phyloP scores from a whole-genome alignment of 2,888 invertebrate genomes.

The Sesia apiformis region DNA sequence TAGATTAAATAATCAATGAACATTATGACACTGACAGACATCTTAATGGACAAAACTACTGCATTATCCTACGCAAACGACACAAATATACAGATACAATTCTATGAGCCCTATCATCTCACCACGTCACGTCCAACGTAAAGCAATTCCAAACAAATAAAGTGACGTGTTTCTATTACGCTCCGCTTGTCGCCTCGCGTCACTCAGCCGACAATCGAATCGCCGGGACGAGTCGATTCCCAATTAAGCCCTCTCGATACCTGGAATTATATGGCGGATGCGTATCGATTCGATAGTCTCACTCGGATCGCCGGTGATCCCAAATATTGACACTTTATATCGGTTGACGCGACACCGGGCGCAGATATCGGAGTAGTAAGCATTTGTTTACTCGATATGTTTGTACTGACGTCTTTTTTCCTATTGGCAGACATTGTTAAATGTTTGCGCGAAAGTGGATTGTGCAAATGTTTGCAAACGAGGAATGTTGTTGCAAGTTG shows the following conservation, averaged over 20 bases:
- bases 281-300: conserved; percentile 24
- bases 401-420: neutral
- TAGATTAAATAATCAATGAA: too few species aligned
- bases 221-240: conserved; percentile 28
- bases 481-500: neutral
- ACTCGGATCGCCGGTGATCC: conserved; percentile 31
- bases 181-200: neutral
- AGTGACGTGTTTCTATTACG: neutral
- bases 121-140: too few species aligned
- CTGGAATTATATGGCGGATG: conserved; percentile 36
- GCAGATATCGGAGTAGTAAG: neutral
- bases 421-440: neutral
- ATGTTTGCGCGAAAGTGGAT: neutral
- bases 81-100: too few species aligned
- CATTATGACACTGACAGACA: too few species aligned
- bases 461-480: neutral
- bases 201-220: neutral
- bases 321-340: conserved; percentile 52
- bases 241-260: conserved; percentile 57
- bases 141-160: too few species aligned
- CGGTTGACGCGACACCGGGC: conserved; percentile 9
- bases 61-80: too few species aligned
- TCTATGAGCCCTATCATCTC: too few species aligned
- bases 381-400: neutral
- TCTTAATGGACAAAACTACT: too few species aligned